Evolutionary conservation across 2,888 invertebrate genomes (phyloP).

Genomic region (Catocala sponsa): DNA sequence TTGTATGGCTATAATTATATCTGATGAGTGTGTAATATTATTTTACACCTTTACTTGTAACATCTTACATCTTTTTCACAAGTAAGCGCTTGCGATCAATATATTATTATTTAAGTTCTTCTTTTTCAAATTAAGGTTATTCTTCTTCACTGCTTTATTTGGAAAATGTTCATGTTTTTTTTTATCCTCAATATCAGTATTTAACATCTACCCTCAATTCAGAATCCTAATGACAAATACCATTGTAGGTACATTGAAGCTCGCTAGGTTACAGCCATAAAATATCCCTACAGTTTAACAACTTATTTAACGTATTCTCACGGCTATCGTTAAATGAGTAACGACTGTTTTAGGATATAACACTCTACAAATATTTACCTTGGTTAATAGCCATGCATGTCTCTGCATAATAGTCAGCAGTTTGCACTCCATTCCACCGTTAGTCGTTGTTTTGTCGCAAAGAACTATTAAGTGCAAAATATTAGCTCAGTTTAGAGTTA

Average conservation of each 20-base stretch:
- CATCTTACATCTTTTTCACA: no score
- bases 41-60: no score
- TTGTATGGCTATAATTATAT: no score
- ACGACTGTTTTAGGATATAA: constrained; percentile 9
- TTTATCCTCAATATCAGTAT: background rate
- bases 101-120: no score
- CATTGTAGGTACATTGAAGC: no score
- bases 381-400: constrained; percentile 7
- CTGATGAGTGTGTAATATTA: no score
- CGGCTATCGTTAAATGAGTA: constrained; percentile 5
- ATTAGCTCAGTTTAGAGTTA: no score
- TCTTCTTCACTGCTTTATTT: no score
- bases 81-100: no score
- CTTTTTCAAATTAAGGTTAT: no score
- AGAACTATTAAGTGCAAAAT: background rate
- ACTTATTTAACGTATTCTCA: constrained; percentile 10
- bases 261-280: background rate
- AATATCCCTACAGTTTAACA: constrained; percentile 8
- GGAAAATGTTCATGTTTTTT: no score
- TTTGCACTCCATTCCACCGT: background rate
- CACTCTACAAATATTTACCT: constrained; percentile 12
- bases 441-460: constrained; percentile 1
- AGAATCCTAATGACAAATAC: background rate
- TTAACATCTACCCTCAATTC: background rate
- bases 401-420: constrained; percentile 5